Evolutionary conservation across 1,140 invertebrate genomes (phyloP).

Genomic region (Psilanteris sp.): DNA sequence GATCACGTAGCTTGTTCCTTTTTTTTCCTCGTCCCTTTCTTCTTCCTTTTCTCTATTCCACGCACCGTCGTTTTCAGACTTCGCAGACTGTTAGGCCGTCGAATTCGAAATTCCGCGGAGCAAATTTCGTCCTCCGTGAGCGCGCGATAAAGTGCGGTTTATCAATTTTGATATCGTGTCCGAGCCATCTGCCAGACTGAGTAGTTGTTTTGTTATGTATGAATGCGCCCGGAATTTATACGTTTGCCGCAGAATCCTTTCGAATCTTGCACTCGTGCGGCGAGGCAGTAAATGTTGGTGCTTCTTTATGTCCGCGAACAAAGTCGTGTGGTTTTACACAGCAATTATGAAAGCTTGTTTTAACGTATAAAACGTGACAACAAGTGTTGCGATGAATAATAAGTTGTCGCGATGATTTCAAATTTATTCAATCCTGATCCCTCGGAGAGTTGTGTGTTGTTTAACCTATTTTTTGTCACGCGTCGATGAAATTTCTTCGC

Average conservation of each 20-base stretch:
- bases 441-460: no score
- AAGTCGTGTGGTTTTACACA: conserved; percentile 2
- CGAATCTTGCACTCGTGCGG: conserved; percentile 2
- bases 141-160: conserved; percentile 28
- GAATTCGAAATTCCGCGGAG: conserved; percentile 24
- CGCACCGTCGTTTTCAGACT: no score
- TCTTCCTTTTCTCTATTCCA: conserved; percentile 29
- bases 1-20: conserved; percentile 49
- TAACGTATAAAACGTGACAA: no score
- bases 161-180: conserved; percentile 41
- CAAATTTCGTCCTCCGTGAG: conserved; percentile 21
- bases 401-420: no score
- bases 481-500: no score
- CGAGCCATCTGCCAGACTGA: not conserved
- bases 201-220: conserved; percentile 24
- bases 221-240: conserved; percentile 15
- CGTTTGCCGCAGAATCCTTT: conserved; percentile 6
- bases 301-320: not conserved
- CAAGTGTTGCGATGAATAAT: no score
- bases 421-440: no score
- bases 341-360: not conserved
- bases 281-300: conserved; percentile 4
- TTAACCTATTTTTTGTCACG: no score
- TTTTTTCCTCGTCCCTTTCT: conserved; percentile 9
- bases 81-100: conserved; percentile 59